phyloP scores from a whole-genome alignment of 2,797 vertebrate genomes.

The Micrastur ruficollis region DNA sequence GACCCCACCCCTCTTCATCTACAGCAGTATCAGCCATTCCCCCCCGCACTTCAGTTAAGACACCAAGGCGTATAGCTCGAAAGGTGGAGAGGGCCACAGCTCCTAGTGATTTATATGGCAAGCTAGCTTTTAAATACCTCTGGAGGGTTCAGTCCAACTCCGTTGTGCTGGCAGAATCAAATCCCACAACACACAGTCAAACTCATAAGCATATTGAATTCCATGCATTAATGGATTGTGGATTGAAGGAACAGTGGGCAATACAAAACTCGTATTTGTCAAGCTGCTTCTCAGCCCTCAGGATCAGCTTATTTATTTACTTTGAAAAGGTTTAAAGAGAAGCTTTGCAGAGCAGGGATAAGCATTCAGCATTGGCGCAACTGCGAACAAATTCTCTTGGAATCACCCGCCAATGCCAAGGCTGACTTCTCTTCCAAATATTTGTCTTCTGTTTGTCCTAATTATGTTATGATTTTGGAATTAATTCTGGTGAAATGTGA shows the following conservation, averaged over 20 bases:
- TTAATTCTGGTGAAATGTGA: background rate
- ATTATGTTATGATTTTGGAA: background rate
- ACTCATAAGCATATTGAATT: background rate
- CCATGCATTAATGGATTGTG: background rate
- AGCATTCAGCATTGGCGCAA: background rate
- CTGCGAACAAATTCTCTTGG: background rate
- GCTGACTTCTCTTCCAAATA: background rate
- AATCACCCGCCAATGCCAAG: background rate
- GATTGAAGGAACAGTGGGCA: background rate
- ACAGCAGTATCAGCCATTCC: background rate
- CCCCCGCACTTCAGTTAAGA: background rate
- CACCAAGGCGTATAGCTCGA: accelerated
- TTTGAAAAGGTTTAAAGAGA: background rate
- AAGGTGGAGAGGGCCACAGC: background rate
- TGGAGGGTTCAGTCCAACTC: background rate
- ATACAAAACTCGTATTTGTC: background rate
- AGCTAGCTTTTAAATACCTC: background rate
- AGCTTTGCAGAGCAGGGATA: background rate
- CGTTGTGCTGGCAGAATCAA: background rate
- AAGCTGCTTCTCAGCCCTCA: background rate
- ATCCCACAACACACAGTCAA: background rate
- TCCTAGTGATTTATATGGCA: background rate
- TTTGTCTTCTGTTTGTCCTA: background rate
- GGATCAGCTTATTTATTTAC: background rate
- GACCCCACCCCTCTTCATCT: background rate